These are phyloP conservation scores for Aurelia coerulea DNA, from an alignment of 30 jellyfish, hydroid and myxozoan species.

Conservation along the genomic window DNA sequence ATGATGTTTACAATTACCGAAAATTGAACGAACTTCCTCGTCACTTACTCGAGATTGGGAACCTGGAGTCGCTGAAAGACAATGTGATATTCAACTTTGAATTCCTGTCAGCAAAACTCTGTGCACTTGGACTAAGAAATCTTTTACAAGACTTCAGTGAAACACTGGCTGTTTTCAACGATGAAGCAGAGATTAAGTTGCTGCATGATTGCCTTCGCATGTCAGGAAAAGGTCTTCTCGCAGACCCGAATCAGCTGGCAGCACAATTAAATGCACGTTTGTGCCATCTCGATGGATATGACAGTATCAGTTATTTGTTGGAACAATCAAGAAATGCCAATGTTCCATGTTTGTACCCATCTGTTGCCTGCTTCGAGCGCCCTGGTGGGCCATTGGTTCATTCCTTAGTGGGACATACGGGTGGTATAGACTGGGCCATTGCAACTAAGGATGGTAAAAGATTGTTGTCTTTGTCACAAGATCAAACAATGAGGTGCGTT, in stretches of 20 bases:
- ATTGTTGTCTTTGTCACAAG: slow-evolving; percentile 63
- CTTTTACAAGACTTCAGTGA: slow-evolving; percentile 70
- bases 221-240: slow-evolving; percentile 53
- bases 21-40: slow-evolving; percentile 87
- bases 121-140: slow-evolving; percentile 66
- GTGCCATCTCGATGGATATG: slow-evolving; percentile 19
- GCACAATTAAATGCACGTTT: slow-evolving; percentile 72
- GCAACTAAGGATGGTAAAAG: slow-evolving; percentile 32
- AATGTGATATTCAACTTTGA: slow-evolving; percentile 67
- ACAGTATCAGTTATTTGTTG: slow-evolving; percentile 26
- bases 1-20: slow-evolving; percentile 65
- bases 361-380: slow-evolving; percentile 58
- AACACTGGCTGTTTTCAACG: slow-evolving; percentile 49
- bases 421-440: slow-evolving; percentile 36
- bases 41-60: slow-evolving; percentile 54
- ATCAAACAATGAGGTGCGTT: slow-evolving; percentile 55
- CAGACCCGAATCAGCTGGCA: slow-evolving; percentile 79
- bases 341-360: slow-evolving; percentile 70
- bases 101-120: slow-evolving; percentile 61
- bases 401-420: slow-evolving; percentile 79
- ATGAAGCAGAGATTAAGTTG: slow-evolving; percentile 66
- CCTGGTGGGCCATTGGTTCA: slow-evolving; percentile 88
- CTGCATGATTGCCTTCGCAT: slow-evolving; percentile 64
- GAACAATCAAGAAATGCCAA: slow-evolving; percentile 56
- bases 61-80: slow-evolving; percentile 42